phyloP scores from a whole-genome alignment of 2,113 vertebrate species.

The Psephotus haematonotus region DNA sequence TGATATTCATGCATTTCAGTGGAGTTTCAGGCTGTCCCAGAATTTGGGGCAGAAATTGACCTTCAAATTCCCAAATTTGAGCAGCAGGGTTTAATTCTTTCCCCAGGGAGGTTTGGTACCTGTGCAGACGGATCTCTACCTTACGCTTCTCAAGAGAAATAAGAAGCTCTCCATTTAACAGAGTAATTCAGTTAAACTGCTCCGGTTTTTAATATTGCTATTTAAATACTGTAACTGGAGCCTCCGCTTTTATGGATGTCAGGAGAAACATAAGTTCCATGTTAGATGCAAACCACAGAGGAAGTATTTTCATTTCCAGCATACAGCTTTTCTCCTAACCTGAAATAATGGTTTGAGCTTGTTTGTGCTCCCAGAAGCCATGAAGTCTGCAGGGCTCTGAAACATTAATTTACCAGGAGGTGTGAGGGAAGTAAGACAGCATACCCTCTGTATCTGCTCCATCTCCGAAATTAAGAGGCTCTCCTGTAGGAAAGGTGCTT shows the following conservation, averaged over 20 bases:
- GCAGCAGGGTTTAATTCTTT: background rate
- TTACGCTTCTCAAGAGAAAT: background rate
- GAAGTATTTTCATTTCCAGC: conserved; percentile 47
- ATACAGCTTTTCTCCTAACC: background rate
- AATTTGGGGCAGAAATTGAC: background rate
- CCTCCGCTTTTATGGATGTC: background rate
- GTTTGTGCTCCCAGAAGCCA: conserved; percentile 23
- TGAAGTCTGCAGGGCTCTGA: background rate
- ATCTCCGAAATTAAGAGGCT: background rate
- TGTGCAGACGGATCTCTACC: background rate
- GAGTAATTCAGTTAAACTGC: background rate
- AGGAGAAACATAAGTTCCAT: conserved; percentile 9
- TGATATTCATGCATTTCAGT: background rate
- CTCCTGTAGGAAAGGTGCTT: background rate
- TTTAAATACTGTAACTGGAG: background rate
- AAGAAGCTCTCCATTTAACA: background rate
- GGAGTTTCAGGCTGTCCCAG: background rate
- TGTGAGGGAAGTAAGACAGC: conserved; percentile 35
- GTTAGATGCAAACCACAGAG: conserved; percentile 33
- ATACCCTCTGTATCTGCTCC: background rate
- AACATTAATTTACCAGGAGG: conserved; percentile 20
- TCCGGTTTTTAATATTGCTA: background rate
- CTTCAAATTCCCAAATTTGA: background rate
- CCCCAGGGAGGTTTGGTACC: background rate
- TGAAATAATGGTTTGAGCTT: background rate